Evolutionary conservation across 1,140 invertebrate species (phyloP), one percentile per base, ranked within the genome.

Genomic region (Araneus ventricosus): DNA sequence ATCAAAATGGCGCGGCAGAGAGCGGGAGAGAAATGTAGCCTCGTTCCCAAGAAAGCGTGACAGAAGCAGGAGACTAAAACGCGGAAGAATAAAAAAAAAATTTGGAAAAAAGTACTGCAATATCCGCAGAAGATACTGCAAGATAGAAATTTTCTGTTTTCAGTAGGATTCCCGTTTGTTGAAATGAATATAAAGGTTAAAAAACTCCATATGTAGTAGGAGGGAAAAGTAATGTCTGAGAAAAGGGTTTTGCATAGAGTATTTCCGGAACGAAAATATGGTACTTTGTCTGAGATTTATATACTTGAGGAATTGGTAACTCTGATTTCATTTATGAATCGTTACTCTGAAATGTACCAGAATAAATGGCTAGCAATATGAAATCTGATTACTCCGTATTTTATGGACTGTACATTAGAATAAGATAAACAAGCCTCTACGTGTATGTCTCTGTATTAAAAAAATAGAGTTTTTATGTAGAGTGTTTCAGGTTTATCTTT

Each of bases 111-210:
- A 75, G 30, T 20, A 14, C 34, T 2, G 70, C 70, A 75, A 75
- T 75, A 75, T 75, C 30, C 70, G 2, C 4, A 30, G 70, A 75
- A 75, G 34, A 75, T 75, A 75, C 70, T 75, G 70, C 34, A 75
- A 67, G 37, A 34, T 75, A 75, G 30, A 75, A 75, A 75, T 75
- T 75, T 75, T 75, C 70, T 75, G 30, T 75, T 75, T 75, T 37
- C 30, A 37, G 70, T 34, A 34, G 63, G 30, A 37, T 34, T 37
- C 30, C 59, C 30, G 70, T 75, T 75, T 75, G 70, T 75, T 75
- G 17, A 75, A 37, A 37, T 34, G 30, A 75, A 37, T 37, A 37
- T 37, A 75, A 75, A 75, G 30, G 70, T 37, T 75, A 75, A 75
- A 75, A 75, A 75, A 75, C 4, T 75, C 30, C 30, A 34, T 14